phyloP scores from a whole-genome alignment of 2,113 vertebrate genomes.

The Riparia riparia region DNA sequence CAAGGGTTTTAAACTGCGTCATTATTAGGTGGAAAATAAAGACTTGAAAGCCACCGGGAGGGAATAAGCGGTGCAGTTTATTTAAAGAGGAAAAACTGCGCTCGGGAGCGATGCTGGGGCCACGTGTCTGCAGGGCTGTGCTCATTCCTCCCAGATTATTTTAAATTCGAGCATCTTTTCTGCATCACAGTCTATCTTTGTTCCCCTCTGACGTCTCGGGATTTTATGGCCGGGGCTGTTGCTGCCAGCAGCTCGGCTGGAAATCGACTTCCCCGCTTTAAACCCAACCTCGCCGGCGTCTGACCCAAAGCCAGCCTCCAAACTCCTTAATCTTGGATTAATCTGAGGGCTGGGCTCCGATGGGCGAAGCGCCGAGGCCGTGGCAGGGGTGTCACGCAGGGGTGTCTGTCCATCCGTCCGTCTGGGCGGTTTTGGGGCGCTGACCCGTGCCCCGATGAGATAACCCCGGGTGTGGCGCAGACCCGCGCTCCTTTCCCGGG shows the following conservation, averaged over 20 bases:
- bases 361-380: accelerated
- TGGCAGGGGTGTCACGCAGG: neutral
- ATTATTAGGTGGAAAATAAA: neutral
- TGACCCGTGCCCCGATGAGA: accelerated
- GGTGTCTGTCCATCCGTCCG: neutral
- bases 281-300: neutral
- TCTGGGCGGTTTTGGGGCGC: accelerated
- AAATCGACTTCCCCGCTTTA: neutral
- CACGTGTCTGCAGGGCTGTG: neutral
- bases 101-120: neutral
- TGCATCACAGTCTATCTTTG: slow-evolving; percentile 55
- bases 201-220: slow-evolving; percentile 52
- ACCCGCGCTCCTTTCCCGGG: neutral
- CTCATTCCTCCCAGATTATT: neutral
- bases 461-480: no score
- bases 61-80: neutral
- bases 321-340: neutral
- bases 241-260: slow-evolving; percentile 41
- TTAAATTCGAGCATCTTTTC: neutral
- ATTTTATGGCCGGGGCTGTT: neutral
- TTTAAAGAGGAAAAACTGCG: neutral
- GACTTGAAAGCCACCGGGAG: neutral
- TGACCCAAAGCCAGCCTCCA: neutral
- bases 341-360: neutral
- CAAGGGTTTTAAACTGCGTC: neutral